Evolutionary conservation across 1,140 invertebrate species (phyloP).

Genomic region (Atta cephalotes): DNA sequence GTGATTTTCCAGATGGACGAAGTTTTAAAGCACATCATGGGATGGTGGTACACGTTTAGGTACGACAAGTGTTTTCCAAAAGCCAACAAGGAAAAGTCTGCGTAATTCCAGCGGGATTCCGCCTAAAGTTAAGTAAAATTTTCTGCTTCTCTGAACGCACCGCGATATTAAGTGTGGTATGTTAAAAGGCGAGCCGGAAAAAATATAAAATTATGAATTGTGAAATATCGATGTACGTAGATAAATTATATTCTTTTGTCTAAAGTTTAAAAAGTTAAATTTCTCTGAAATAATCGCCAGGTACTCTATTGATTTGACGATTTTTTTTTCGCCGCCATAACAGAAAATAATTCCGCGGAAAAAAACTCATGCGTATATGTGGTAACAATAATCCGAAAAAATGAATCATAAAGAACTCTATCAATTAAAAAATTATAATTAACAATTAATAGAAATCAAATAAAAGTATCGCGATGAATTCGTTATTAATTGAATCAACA

Average conservation of each 20-base stretch:
- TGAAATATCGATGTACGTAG: not conserved
- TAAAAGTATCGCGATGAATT: not conserved
- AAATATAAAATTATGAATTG: slow-evolving; percentile 6
- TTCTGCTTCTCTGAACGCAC: not conserved
- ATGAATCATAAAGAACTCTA: not conserved
- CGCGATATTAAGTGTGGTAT: slow-evolving; percentile 28
- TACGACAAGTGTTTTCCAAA: slow-evolving; percentile 63
- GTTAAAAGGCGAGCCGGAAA: not conserved
- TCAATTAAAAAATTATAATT: not conserved
- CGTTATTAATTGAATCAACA: slow-evolving; percentile 22
- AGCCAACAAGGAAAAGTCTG: slow-evolving; percentile 52
- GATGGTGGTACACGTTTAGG: slow-evolving; percentile 47
- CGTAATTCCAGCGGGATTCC: slow-evolving; percentile 40
- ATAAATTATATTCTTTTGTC: not conserved
- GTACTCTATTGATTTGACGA: not conserved
- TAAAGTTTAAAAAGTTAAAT: not conserved
- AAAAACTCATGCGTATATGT: not conserved
- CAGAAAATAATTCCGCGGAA: not conserved
- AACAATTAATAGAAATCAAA: no score
- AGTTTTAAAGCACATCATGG: slow-evolving; percentile 67
- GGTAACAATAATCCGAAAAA: not conserved
- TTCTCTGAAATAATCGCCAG: not conserved
- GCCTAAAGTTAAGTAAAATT: slow-evolving; percentile 59
- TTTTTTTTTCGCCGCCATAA: not conserved
- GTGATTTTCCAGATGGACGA: slow-evolving; percentile 63